A percentile compares a stretch with the other conserved stretches of the same genome.
phyloP scores from a whole-genome alignment of 2,113 vertebrate species.

The Semnopithecus entellus region DNA sequence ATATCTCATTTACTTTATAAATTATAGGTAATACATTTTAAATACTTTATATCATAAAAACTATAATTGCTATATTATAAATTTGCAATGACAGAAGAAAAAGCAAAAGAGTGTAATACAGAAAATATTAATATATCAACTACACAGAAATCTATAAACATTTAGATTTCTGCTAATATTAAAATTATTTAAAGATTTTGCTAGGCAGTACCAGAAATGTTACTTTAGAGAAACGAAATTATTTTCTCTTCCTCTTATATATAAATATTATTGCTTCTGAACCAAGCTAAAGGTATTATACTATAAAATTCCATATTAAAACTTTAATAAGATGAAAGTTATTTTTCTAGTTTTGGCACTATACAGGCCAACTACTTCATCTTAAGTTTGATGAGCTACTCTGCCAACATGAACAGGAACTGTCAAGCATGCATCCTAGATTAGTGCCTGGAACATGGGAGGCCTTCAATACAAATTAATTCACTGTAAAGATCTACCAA shows the following conservation, averaged over 20 bases:
- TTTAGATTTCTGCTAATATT: neutral
- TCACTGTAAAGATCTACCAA: neutral
- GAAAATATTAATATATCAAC: neutral
- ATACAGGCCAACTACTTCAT: neutral
- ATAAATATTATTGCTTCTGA: neutral
- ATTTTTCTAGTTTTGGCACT: neutral
- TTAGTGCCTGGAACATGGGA: neutral
- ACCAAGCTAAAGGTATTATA: neutral
- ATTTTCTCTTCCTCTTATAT: neutral
- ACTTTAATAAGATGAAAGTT: neutral
- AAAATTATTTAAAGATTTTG: neutral
- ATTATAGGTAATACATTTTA: neutral
- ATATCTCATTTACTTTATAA: neutral
- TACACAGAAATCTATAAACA: neutral
- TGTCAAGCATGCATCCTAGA: neutral
- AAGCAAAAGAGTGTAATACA: neutral
- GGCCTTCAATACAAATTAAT: neutral
- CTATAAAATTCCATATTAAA: neutral
- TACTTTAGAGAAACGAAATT: neutral
- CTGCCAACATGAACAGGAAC: neutral
- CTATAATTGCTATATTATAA: neutral
- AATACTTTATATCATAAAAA: neutral
- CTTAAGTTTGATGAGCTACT: neutral
- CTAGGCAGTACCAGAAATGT: neutral
- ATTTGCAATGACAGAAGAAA: neutral